phyloP scores from a whole-genome alignment of 2,797 vertebrate species.

The Sebastolobus altivelis region DNA sequence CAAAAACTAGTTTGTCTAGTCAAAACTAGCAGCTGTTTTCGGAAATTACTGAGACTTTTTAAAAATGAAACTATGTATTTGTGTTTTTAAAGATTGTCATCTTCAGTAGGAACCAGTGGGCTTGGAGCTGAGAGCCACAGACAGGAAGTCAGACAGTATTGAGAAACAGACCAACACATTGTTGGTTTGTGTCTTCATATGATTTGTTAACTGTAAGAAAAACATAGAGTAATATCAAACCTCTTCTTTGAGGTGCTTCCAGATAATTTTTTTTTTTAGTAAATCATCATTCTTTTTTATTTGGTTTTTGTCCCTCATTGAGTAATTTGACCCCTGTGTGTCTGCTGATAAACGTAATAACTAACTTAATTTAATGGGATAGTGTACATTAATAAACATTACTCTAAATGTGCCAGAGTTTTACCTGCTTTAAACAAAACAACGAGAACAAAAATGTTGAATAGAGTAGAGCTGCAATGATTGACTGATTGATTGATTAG shows the following conservation, averaged over 20 bases:
- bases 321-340: not conserved
- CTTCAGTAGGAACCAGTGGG: not conserved
- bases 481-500: not conserved
- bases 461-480: rapidly evolving
- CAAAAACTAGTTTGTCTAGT: not conserved
- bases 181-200: not conserved
- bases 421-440: no score
- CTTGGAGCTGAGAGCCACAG: not conserved
- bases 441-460: not conserved
- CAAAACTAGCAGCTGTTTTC: not conserved
- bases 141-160: not conserved
- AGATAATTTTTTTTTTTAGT: no score
- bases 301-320: not conserved
- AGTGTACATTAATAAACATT: not conserved
- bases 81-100: no score
- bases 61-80: no score
- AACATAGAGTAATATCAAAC: not conserved
- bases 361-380: rapidly evolving
- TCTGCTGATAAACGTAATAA: not conserved
- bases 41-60: not conserved
- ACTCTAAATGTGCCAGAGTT: not conserved
- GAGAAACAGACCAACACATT: not conserved
- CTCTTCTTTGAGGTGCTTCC: not conserved
- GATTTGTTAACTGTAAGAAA: not conserved
- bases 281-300: no score